A percentile compares a stretch with the other conserved stretches of the same genome.
Evolutionary conservation across 2,113 vertebrate genomes (phyloP).

Genomic region (Nettapus auritus): DNA sequence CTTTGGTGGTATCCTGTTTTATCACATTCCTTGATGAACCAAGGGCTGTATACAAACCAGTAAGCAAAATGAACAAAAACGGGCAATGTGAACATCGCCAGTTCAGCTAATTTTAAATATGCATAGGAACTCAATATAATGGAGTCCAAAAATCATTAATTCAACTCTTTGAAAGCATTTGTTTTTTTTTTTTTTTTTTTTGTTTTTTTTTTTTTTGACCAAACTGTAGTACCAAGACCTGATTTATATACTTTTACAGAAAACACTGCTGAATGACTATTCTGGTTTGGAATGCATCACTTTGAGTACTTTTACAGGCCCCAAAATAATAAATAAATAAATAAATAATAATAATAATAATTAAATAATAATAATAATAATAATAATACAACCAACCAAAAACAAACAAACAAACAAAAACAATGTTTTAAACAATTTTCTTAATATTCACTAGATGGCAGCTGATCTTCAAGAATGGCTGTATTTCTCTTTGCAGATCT

Average conservation of each 20-base stretch:
- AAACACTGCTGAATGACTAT: not conserved
- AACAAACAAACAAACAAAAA: not conserved
- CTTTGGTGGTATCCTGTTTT: not conserved
- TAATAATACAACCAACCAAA: not conserved
- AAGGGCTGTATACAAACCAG: not conserved
- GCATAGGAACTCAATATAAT: not conserved
- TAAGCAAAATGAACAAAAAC: not conserved
- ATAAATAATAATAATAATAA: too few species aligned
- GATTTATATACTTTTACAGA: not conserved
- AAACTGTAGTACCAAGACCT: not conserved
- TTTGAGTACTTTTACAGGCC: not conserved
- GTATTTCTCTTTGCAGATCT: not conserved
- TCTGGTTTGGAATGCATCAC: not conserved
- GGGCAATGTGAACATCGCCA: not conserved
- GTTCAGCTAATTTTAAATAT: not conserved
- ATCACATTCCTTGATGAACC: not conserved
- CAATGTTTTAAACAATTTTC: not conserved
- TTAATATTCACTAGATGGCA: slow-evolving; percentile 74
- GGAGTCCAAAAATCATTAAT: rapidly evolving
- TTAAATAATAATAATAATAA: too few species aligned
- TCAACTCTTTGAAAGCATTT: not conserved
- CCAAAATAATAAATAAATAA: too few species aligned
- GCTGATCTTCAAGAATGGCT: slow-evolving; percentile 61
- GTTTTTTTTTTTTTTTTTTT: not conserved
- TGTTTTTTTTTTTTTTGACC: not conserved